A percentile compares a stretch with the other conserved stretches of the same genome.
Evolutionary conservation across 2,797 vertebrate genomes (phyloP).

Genomic region (Chromis chromis): DNA sequence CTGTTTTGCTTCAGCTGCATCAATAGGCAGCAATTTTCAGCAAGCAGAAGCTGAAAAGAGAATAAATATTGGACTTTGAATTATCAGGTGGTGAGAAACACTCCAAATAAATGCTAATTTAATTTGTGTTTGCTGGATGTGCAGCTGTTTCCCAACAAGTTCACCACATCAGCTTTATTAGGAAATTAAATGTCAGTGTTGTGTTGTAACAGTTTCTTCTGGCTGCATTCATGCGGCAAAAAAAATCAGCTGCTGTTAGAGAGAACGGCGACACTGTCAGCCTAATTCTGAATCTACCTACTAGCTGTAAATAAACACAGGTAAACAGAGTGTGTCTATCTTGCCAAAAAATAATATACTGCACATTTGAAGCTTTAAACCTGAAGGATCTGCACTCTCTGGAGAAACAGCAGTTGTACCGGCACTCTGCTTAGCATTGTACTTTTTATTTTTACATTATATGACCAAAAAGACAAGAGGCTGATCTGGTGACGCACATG

Average conservation of each 20-base stretch:
- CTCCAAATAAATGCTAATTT: not conserved
- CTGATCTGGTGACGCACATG: not conserved
- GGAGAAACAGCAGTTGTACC: not conserved
- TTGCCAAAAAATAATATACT: not conserved
- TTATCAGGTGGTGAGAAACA: not conserved
- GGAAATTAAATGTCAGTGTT: not conserved
- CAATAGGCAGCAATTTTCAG: not conserved
- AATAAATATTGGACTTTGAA: not conserved
- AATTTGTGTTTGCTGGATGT: not conserved
- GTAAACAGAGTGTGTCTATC: not conserved
- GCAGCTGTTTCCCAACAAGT: not conserved
- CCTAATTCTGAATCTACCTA: not conserved
- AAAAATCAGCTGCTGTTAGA: not conserved
- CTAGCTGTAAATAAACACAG: not conserved
- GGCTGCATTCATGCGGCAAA: not conserved
- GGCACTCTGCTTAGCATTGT: not conserved
- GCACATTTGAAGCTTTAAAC: not conserved
- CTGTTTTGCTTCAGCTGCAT: no score
- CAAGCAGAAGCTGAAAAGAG: not conserved
- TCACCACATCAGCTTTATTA: not conserved
- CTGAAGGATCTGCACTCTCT: not conserved
- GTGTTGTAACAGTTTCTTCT: not conserved
- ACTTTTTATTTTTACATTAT: not conserved
- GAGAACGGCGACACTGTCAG: not conserved
- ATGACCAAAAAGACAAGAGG: not conserved